A percentile compares a stretch with the other conserved stretches of the same genome.
Evolutionary conservation across 2,113 vertebrate species (phyloP).

Genomic region (Oreochromis aureus): DNA sequence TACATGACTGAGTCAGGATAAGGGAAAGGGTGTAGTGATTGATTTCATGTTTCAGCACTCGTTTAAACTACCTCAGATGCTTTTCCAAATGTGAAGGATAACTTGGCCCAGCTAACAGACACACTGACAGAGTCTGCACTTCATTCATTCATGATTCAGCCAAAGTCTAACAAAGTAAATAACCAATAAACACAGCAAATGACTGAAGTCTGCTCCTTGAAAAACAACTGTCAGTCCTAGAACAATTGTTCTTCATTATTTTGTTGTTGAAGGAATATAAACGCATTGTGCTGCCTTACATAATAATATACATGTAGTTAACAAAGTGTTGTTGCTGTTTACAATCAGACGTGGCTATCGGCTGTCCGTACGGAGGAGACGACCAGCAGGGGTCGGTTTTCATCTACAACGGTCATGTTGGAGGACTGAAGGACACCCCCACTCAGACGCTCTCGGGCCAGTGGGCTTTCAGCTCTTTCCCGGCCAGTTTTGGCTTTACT

Average conservation of each 20-base stretch:
- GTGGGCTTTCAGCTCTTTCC: constrained; percentile 74
- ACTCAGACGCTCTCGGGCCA: constrained; percentile 81
- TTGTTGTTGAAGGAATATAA: neutral
- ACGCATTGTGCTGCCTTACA: neutral
- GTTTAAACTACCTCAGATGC: neutral
- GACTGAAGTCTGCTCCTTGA: neutral
- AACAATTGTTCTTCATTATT: neutral
- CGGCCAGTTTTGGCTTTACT: constrained; percentile 83
- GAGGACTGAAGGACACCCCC: constrained; percentile 70
- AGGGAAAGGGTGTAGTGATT: neutral
- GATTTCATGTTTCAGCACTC: neutral
- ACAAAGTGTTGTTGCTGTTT: neutral
- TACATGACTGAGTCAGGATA: neutral
- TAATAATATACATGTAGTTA: neutral
- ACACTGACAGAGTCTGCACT: neutral
- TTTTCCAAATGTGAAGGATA: neutral
- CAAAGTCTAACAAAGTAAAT: neutral
- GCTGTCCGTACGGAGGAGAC: constrained; percentile 82
- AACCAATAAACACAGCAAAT: neutral
- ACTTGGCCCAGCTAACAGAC: neutral
- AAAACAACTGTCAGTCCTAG: neutral
- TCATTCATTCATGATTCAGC: neutral
- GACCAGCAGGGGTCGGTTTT: constrained; percentile 81
- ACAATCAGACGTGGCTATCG: constrained; percentile 77
- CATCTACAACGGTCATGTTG: constrained; percentile 74